phyloP scores from a whole-genome alignment of 2,888 invertebrate genomes.

The Zhuqinia jingwanae region DNA sequence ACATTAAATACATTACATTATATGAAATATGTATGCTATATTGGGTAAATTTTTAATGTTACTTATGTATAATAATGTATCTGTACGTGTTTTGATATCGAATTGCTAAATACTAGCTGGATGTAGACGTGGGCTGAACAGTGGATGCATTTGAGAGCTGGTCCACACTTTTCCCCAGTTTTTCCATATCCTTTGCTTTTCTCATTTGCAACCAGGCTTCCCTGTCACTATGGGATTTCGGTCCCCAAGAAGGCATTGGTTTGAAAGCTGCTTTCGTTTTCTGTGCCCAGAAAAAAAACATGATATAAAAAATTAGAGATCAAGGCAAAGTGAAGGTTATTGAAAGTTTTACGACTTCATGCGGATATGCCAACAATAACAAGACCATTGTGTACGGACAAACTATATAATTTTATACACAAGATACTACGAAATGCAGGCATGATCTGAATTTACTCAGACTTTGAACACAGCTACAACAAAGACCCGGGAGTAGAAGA shows the following conservation, averaged over 20 bases:
- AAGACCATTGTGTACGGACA: not conserved
- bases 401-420: conserved; percentile 7
- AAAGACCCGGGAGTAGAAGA: no score
- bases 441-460: no score
- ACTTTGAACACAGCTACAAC: not conserved
- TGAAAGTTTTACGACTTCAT: no score
- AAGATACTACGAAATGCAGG: no score
- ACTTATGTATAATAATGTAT: no score
- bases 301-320: not conserved
- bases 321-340: no score
- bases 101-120: no score
- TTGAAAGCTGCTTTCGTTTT: conserved; percentile 53
- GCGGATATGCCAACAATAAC: not conserved
- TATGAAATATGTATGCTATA: no score
- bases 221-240: conserved; percentile 24
- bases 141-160: conserved; percentile 45
- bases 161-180: not conserved
- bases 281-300: conserved; percentile 39
- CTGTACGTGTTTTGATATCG: no score
- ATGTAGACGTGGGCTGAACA: conserved; percentile 13
- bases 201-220: conserved; percentile 42
- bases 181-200: not conserved
- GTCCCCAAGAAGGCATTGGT: conserved; percentile 64
- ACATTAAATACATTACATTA: no score
- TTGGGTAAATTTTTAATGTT: no score